Evolutionary conservation across 2,888 invertebrate species (phyloP), one percentile per base, ranked within the genome.

Genomic region (Ferrisia virgata): DNA sequence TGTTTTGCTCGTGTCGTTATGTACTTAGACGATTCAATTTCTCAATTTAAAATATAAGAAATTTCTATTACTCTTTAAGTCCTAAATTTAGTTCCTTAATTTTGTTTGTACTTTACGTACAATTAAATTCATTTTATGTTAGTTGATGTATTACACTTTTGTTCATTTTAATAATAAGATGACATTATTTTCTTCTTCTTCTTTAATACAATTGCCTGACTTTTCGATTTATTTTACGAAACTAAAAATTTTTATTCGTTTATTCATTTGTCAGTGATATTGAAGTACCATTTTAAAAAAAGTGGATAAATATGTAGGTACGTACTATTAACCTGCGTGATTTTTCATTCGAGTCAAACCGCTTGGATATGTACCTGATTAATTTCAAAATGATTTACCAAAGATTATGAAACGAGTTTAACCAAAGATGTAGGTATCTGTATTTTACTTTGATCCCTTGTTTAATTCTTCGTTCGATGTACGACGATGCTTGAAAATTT

Each of bases 401-500:
- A 72, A 72, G 72, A 72, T 72, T 36, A 72, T 72, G 72, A 72
- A 72, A 72, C 11, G 72, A 9, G 72, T 36, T 72, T 36, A 72
- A 72, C 72, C 72, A 72, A 72, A 72, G 72, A 72, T 72, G 72
- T 72, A 64, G 64, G 64, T 64, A 64, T 64, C 64, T 64, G 28
- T 64, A 64, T 64, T 53, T 28, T 64, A 64, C 28, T 64, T 64
- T 28, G 28, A 8, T 28, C 64, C 64, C 8, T 64, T 64, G 25
- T 15, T 28, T 64, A 3, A 13, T 64, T 5, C n/a, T 11, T n/a
- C n/a, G 8, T n/a, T 53, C 18, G 18, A 53, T 53, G 4, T 53
- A 22, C 53, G 0, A 18, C 22, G 53, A 43, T 43, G 43, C 43
- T 53, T n/a, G n/a, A n/a, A n/a, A n/a, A n/a, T n/a, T n/a, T n/a